phyloP scores from a whole-genome alignment of 1,140 invertebrate species.

The Aphelenchoides fujianensis region DNA sequence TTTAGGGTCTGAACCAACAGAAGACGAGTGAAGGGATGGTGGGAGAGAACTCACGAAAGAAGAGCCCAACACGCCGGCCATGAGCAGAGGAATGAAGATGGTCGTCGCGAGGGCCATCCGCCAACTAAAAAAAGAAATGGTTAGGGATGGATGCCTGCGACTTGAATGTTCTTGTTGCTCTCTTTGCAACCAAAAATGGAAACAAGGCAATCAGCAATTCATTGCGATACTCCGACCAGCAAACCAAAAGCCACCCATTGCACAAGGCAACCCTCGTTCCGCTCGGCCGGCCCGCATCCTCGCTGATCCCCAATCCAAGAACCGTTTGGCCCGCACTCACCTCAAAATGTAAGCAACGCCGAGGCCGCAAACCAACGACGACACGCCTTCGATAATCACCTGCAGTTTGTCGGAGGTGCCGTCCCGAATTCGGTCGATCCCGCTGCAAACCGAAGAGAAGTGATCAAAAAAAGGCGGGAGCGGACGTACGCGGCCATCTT shows the following conservation, averaged over 20 bases:
- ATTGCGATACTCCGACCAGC: too few relatives aligned
- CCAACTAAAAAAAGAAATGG: too few relatives aligned
- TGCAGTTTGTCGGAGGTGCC: slow-evolving; percentile 26
- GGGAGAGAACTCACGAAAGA: not conserved
- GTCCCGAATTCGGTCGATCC: slow-evolving; percentile 32
- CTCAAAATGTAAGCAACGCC: slow-evolving; percentile 4
- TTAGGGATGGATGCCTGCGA: too few relatives aligned
- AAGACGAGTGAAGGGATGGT: not conserved
- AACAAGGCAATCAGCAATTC: too few relatives aligned
- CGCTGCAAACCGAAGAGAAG: not conserved
- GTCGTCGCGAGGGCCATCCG: slow-evolving; percentile 20
- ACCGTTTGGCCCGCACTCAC: too few relatives aligned
- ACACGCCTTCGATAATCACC: slow-evolving; percentile 21
- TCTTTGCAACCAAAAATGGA: too few relatives aligned
- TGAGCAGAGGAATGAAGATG: slow-evolving; percentile 9
- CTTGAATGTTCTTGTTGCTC: too few relatives aligned
- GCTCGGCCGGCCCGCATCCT: not conserved
- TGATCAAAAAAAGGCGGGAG: not conserved
- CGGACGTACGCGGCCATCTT: slow-evolving; percentile 18
- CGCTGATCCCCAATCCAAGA: too few relatives aligned
- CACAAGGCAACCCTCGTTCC: too few relatives aligned
- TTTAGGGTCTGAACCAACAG: not conserved
- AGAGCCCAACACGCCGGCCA: slow-evolving; percentile 14
- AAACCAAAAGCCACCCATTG: too few relatives aligned
- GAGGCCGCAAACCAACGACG: slow-evolving; percentile 11